phyloP scores from a whole-genome alignment of 2,888 invertebrate species.

The Suillia variegata region DNA sequence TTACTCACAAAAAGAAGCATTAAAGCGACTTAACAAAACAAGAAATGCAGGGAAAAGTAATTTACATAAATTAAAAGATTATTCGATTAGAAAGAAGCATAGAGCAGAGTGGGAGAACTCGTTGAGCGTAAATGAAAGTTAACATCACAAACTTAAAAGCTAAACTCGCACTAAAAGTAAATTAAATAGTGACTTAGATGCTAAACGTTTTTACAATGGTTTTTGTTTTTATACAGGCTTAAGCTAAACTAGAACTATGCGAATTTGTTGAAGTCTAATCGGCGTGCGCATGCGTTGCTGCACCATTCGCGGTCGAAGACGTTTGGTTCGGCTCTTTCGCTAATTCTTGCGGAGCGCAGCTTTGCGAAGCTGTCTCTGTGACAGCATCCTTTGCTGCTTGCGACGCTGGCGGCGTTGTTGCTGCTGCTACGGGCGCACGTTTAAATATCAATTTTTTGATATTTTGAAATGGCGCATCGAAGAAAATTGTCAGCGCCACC shows the following conservation, averaged over 20 bases:
- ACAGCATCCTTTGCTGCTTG: background rate
- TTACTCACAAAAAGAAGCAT: too few relatives aligned
- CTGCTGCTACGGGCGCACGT: constrained; percentile 28
- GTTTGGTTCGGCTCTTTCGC: constrained; percentile 11
- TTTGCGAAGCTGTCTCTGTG: constrained; percentile 8
- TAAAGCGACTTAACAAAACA: too few relatives aligned
- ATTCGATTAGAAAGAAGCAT: too few relatives aligned
- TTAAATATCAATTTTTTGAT: constrained; percentile 65
- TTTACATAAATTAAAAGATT: too few relatives aligned
- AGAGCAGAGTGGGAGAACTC: too few relatives aligned
- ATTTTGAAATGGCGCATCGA: constrained; percentile 74
- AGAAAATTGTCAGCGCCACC: constrained; percentile 66
- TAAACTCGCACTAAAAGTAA: constrained; percentile 27
- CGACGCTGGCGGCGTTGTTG: constrained; percentile 13
- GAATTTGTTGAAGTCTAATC: too few relatives aligned
- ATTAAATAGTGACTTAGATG: constrained; percentile 5
- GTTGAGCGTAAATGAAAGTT: background rate
- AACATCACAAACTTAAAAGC: constrained; percentile 16
- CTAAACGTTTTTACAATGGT: background rate
- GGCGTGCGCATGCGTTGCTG: constrained; percentile 37
- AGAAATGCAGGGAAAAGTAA: too few relatives aligned
- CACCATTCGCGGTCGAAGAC: background rate
- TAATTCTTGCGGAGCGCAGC: background rate
- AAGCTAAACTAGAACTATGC: constrained; percentile 1
- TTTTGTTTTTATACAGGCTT: background rate